Base-by-base conservation (phyloP, 2,113 vertebrate genomes). In the Equus przewalskii region DNA sequence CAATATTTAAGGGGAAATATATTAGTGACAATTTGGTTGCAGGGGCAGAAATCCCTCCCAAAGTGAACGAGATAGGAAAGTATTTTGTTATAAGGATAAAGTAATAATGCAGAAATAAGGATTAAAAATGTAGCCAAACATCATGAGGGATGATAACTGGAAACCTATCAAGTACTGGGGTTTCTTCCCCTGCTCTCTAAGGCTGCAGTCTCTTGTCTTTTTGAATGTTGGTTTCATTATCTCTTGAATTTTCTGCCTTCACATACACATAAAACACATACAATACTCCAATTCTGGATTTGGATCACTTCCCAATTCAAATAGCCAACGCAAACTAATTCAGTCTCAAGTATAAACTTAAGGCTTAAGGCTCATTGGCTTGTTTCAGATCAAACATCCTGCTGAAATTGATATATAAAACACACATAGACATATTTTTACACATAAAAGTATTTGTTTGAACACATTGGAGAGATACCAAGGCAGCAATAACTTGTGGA, bases 1-100 rank as follows among this genome's bases (percentile, higher is more conserved):
- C 60, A 76, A 44, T 4, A 26, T 64, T 76, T 85, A 64, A 75
- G 26, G 19, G 36, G n/a, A 93, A 85, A 76, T 14, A 65, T 19
- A 24, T 93, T 85, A 93, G 46, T 85, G 81, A 44, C n/a, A 85
- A 85, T 65, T 65, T 76, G 81, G 28, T 44, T 76, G 81, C 46
- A 85, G 56, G 36, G 19, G 41, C 91, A 54, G 60, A 36, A 36
- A 65, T 85, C 46, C 36, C 14, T 85, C n/a, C 14, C 46, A 85
- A 70, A 91, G 58, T 85, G 75, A 84, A 75, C 18, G 76, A 85
- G 56, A 80, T 16, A 67, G 76, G 21, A 85, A 70, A 85, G 26
- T 64, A 46, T 54, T 81, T 33, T 51, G 33, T 75, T 85, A 76
- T 76, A 85, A 67, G 60, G 13, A 56, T 76, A 65, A 13, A 85